These are phyloP conservation scores for Mus pahari DNA, from an alignment of 2,113 vertebrate species.

Conservation along the genomic window DNA sequence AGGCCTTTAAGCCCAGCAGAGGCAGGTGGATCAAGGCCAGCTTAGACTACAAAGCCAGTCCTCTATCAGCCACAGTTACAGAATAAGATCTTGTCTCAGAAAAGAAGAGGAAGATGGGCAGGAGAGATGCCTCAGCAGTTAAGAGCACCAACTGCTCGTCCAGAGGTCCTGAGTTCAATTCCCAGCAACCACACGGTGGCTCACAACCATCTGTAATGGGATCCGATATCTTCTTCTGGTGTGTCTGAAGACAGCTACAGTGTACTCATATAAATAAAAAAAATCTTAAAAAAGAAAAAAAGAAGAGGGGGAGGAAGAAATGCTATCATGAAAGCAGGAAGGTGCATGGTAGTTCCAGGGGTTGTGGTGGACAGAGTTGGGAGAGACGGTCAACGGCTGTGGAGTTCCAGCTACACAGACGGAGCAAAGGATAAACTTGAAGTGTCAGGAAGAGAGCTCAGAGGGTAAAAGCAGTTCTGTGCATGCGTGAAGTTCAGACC, in stretches of 20 bases:
- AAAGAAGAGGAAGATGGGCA: not conserved
- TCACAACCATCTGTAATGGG: too few species aligned
- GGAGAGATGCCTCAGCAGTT: not conserved
- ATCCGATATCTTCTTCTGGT: too few species aligned
- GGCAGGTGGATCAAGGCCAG: not conserved
- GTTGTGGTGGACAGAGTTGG: not conserved
- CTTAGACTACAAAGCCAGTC: not conserved
- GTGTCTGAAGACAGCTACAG: too few species aligned
- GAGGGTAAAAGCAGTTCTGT: not conserved
- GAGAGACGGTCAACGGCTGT: not conserved
- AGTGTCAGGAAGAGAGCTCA: not conserved
- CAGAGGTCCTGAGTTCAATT: too few species aligned
- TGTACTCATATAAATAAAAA: too few species aligned
- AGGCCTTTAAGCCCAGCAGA: too few species aligned
- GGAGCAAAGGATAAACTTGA: not conserved
- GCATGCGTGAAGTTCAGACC: not conserved
- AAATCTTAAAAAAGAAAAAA: too few species aligned
- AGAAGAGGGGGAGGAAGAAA: too few species aligned
- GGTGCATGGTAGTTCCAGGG: not conserved
- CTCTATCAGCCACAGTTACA: not conserved
- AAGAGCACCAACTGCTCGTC: too few species aligned
- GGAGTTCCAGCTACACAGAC: not conserved
- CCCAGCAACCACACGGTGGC: too few species aligned
- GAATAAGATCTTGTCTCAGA: not conserved
- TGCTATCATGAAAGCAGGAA: too few species aligned